Percentiles rank a stretch among this genome's conserved stretches.
Conservation (phyloP, 2,797 vertebrate genomes). For the Octomys mimax region DNA sequence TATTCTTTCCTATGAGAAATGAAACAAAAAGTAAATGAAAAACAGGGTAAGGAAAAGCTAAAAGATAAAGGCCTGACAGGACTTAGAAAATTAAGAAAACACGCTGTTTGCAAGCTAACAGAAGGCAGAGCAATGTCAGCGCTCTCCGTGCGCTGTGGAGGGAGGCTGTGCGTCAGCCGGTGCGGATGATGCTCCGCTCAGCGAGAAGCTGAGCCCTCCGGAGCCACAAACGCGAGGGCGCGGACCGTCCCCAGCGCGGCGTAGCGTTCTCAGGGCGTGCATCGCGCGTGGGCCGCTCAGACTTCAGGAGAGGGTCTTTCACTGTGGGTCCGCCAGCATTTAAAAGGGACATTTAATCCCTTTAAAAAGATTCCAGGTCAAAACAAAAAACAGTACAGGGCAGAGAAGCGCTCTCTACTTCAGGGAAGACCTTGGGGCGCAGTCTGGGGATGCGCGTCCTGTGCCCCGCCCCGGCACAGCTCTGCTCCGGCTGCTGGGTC, state of each 20-base stretch:
- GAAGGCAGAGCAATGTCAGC: constrained; percentile 76
- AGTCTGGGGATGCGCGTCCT: constrained; percentile 84
- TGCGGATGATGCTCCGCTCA: constrained; percentile 45
- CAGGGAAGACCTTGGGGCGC: constrained; percentile 86
- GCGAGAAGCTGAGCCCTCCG: constrained; percentile 80
- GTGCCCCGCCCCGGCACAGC: constrained; percentile 81
- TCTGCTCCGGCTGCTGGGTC: constrained; percentile 98
- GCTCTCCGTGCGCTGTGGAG: constrained; percentile 78
- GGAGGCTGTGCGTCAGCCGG: constrained; percentile 81
- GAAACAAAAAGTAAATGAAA: not conserved
- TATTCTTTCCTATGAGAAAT: constrained; percentile 86
- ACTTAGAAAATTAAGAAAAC: constrained; percentile 83
- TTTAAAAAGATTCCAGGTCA: constrained; percentile 85
- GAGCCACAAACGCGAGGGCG: constrained; percentile 80
- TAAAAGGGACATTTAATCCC: constrained; percentile 85
- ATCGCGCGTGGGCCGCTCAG: constrained; percentile 83
- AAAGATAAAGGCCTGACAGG: constrained; percentile 80
- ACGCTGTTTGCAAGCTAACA: constrained; percentile 83
- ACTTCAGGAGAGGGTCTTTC: constrained; percentile 85
- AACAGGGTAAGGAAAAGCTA: constrained; percentile 67
- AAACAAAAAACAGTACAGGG: not conserved
- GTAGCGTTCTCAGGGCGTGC: constrained; percentile 82
- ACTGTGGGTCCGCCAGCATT: constrained; percentile 84
- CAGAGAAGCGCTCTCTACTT: no score
- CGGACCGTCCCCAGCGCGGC: constrained; percentile 75